A percentile compares a stretch with the other conserved stretches of the same genome.
Conservation (phyloP, 2,113 vertebrate species). For the Tautogolabrus adspersus region DNA sequence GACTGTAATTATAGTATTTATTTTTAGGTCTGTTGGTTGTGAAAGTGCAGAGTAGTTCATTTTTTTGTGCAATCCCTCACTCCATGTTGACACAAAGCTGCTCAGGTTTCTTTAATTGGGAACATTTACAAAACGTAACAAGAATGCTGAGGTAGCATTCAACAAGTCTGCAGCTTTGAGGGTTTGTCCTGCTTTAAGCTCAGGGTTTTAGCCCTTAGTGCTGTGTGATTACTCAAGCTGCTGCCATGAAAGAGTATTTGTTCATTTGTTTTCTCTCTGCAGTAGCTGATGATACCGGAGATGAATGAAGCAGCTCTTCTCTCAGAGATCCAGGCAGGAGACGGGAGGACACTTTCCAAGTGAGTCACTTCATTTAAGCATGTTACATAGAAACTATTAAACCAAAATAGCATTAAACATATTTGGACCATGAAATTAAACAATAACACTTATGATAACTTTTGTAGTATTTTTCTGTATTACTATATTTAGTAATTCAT, state of each 20-base stretch:
- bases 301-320: conserved; percentile 70
- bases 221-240: not conserved
- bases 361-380: conserved; percentile 30
- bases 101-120: conserved; percentile 20
- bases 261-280: conserved; percentile 11
- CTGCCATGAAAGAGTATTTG: not conserved
- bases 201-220: not conserved
- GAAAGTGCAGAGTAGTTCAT: not conserved
- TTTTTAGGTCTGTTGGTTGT: not conserved
- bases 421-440: not conserved
- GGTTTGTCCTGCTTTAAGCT: not conserved
- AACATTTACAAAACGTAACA: not conserved
- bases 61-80: not conserved
- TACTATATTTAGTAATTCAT: not conserved
- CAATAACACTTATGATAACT: not conserved
- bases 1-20: conserved; percentile 28
- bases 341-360: conserved; percentile 79
- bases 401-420: not conserved
- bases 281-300: conserved; percentile 57
- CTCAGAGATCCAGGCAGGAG: conserved; percentile 71
- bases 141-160: not conserved
- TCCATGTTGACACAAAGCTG: conserved; percentile 5
- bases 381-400: not conserved
- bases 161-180: conserved; percentile 8
- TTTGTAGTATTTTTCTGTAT: not conserved